Percentiles rank a stretch among this genome's conserved stretches.
These are phyloP conservation scores for Congeria kusceri DNA, from an alignment of 2,888 invertebrate genomes.

Conservation along the genomic window DNA sequence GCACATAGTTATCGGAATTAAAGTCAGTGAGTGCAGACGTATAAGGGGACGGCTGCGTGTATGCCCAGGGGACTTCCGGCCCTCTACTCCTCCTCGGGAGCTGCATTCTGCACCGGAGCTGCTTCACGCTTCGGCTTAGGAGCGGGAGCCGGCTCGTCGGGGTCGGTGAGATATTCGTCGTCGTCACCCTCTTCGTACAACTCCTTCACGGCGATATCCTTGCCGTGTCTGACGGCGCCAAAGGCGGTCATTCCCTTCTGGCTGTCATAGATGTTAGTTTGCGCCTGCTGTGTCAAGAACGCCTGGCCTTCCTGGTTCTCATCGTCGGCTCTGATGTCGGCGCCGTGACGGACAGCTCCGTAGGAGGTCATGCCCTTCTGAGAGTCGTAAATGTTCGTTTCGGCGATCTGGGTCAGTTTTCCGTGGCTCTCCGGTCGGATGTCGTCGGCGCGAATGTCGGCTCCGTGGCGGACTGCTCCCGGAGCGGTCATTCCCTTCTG, in stretches of 20 bases:
- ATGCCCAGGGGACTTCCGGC: background rate
- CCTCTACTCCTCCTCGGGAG: slow-evolving; percentile 8
- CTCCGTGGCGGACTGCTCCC: slow-evolving; percentile 77
- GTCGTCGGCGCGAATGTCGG: slow-evolving; percentile 82
- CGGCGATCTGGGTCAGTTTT: slow-evolving; percentile 81
- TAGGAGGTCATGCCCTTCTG: slow-evolving; percentile 65
- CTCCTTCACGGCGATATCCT: slow-evolving; percentile 83
- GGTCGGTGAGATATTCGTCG: slow-evolving; percentile 51
- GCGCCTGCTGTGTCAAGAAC: slow-evolving; percentile 82
- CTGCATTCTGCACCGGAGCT: slow-evolving; percentile 9
- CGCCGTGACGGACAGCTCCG: slow-evolving; percentile 81
- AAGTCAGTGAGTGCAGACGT: background rate
- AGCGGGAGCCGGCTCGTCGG: slow-evolving; percentile 46
- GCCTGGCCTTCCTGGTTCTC: slow-evolving; percentile 76
- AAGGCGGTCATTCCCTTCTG: slow-evolving; percentile 82
- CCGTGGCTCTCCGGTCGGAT: slow-evolving; percentile 75
- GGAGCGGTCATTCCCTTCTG: slow-evolving; percentile 82
- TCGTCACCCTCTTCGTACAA: slow-evolving; percentile 76
- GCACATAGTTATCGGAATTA: no score
- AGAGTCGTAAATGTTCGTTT: slow-evolving; percentile 80
- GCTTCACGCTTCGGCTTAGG: slow-evolving; percentile 15
- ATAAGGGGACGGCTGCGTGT: slow-evolving; percentile 31
- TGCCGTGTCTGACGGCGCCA: slow-evolving; percentile 80
- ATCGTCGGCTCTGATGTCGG: slow-evolving; percentile 83
- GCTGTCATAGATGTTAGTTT: slow-evolving; percentile 83